Evolutionary conservation across 92 coral and sea anemone species (phyloP).

Genomic region (Zoanthus sansibaricus): DNA sequence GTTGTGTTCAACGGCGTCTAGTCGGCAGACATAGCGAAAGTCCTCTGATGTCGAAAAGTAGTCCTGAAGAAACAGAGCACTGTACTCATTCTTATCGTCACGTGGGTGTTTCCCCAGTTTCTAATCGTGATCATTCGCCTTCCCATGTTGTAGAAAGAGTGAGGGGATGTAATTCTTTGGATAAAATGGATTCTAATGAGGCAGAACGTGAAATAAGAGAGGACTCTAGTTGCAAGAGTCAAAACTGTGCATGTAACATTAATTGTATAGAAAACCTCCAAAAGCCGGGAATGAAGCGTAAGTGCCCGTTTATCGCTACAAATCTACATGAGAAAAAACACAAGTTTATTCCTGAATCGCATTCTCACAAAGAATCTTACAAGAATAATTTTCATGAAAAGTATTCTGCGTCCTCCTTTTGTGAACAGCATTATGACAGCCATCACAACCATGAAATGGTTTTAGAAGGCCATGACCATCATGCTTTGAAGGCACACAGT

Average conservation of each 20-base stretch:
- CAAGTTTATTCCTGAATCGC: background rate
- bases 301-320: constrained; percentile 1
- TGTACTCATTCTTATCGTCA: background rate
- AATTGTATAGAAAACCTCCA: background rate
- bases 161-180: background rate
- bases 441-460: background rate
- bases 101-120: background rate
- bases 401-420: background rate
- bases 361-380: background rate
- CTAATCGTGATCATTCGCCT: background rate
- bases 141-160: background rate
- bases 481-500: background rate
- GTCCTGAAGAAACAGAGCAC: background rate
- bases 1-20: too few relatives aligned
- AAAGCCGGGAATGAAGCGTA: constrained; percentile 9
- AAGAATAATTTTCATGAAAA: background rate
- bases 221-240: background rate
- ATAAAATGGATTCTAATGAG: background rate
- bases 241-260: background rate
- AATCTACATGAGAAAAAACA: constrained; percentile 17
- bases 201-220: background rate
- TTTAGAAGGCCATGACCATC: background rate
- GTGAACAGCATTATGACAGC: background rate
- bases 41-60: background rate
- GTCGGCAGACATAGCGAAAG: background rate